Evolutionary conservation across 2,888 invertebrate species (phyloP).

Genomic region (Molorchus minor): DNA sequence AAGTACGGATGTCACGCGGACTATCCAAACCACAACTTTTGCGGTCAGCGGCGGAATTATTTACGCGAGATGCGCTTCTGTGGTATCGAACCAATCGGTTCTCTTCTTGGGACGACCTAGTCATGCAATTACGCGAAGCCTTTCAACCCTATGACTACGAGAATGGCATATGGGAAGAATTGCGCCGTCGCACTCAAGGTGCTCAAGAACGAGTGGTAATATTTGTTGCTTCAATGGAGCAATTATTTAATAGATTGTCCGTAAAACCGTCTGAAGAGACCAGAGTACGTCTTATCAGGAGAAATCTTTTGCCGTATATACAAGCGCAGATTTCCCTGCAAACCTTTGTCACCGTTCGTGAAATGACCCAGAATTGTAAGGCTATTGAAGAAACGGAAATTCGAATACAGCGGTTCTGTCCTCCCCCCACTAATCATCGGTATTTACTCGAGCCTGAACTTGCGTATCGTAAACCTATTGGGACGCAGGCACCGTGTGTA

Average conservation of each 20-base stretch:
- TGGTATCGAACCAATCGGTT: conserved; percentile 20
- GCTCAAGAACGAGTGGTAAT: background rate
- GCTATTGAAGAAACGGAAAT: background rate
- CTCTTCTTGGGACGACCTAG: conserved; percentile 14
- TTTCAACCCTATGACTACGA: no score
- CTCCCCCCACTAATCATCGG: conserved; percentile 11
- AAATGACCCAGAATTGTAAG: background rate
- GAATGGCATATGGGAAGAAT: no score
- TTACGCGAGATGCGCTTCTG: no score
- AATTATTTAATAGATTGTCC: background rate
- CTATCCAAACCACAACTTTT: no score
- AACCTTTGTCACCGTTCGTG: background rate
- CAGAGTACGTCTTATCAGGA: conserved; percentile 15
- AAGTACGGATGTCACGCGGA: conserved; percentile 15
- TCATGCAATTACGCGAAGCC: background rate
- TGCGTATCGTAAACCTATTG: conserved; percentile 16
- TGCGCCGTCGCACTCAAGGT: background rate
- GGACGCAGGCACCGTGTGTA: background rate
- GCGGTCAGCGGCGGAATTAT: no score
- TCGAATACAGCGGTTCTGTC: background rate
- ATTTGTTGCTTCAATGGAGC: background rate
- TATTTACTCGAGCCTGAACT: conserved; percentile 22
- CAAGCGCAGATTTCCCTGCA: background rate
- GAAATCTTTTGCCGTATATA: conserved; percentile 17
- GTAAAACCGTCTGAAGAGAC: background rate